Base-by-base conservation (phyloP, 1,140 invertebrate species). In the Diabrotica undecimpunctata region DNA sequence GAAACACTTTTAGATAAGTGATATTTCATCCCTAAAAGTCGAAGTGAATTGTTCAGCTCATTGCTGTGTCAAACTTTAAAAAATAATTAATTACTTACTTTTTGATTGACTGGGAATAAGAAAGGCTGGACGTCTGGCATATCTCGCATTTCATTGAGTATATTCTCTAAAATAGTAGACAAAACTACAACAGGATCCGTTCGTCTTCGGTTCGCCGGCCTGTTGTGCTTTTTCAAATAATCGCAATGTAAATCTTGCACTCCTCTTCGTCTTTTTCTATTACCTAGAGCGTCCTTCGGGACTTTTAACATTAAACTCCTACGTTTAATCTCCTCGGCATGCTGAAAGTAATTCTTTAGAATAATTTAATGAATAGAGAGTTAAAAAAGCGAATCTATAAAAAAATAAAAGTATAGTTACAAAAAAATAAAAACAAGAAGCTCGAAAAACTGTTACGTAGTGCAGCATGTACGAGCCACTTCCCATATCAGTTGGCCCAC, bases 131-230 rank as follows among this genome's bases (percentile, higher is more conserved):
- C 93, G 79, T 98, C 94, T 0, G 94, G 93, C 75, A 98, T 79
- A 71, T 93, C 90, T 61, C 96, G 83, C 86, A 99, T 90, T 76
- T 98, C 95, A 74, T 96, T 97, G 0, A 98, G 80, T 66, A 99
- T 96, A 12, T 88, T 87, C 78, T 98, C 96, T 50, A 99, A 82
- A 62, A 98, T 90, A 0, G 92, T 94, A 0, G 94, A 94, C 67
- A 99, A 81, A 0, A 96, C 95, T 9, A 99, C 95, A 0, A 98
- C 87, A 0, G 97, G 97, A 82, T 99, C 96, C 0, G 97, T 97
- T 60, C 97, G 83, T n/a, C 95, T 83, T 36, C 98, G 82, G 78
- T 99, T 97, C 0, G 94, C 93, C 0, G 93, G 90, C 70, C 92
- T 88, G 52, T 90, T 88, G 13, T 93, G 92, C 61, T 90, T 88